Evolutionary conservation across 2,888 invertebrate genomes (phyloP).

Genomic region (Sinopyrophorus schimmeli): DNA sequence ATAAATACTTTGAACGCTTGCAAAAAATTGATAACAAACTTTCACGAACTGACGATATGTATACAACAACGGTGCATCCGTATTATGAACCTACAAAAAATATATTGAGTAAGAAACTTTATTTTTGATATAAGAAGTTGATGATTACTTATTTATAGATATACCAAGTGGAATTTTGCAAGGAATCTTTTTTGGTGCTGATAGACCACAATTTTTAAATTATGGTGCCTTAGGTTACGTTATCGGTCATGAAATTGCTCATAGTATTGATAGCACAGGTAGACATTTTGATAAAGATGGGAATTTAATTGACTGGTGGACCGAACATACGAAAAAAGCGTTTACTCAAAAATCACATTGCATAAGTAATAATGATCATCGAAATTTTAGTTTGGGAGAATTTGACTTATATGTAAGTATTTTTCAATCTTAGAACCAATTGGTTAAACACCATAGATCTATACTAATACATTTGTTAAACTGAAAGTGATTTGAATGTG

Average conservation of each 20-base stretch:
- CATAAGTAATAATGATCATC: constrained; percentile 85
- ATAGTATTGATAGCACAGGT: constrained; percentile 67
- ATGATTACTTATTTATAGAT: constrained; percentile 57
- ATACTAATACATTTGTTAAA: too few species aligned
- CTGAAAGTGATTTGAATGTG: too few species aligned
- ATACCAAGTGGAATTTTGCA: constrained; percentile 89
- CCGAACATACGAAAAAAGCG: constrained; percentile 83
- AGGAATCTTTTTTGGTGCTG: constrained; percentile 81
- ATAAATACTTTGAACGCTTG: constrained; percentile 57
- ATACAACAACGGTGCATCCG: constrained; percentile 59
- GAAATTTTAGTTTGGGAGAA: constrained; percentile 77
- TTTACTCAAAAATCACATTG: constrained; percentile 80
- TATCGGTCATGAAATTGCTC: constrained; percentile 85
- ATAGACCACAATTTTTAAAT: constrained; percentile 84
- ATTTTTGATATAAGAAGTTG: background rate
- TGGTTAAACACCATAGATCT: too few species aligned
- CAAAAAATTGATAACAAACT: constrained; percentile 57
- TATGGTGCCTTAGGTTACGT: constrained; percentile 84
- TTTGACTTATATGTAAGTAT: constrained; percentile 61
- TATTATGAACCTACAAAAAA: constrained; percentile 60
- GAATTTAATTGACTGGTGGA: constrained; percentile 54
- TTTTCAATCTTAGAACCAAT: too few species aligned
- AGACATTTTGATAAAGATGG: constrained; percentile 23
- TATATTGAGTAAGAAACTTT: constrained; percentile 58
- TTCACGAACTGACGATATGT: constrained; percentile 59